Base-by-base conservation (phyloP, 2,113 vertebrate species). In the Dendropsophus ebraccatus region DNA sequence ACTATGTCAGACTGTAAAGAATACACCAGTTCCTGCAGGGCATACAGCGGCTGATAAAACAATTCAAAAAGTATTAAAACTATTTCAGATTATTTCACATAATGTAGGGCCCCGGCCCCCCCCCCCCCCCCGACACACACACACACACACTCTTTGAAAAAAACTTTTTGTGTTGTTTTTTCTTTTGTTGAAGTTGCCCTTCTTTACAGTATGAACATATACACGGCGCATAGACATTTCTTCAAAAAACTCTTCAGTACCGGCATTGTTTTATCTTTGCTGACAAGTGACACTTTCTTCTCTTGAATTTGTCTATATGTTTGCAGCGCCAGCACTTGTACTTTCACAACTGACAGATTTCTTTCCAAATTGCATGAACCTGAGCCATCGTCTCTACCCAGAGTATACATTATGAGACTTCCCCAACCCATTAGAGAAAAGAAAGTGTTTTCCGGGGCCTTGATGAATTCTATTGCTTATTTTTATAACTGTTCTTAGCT, bases 381-480 rank as follows among this genome's bases (percentile, higher is more conserved):
- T 70, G 35, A 41, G 32, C 9, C 35, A 41, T 70, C 41, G 67
- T 70, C 67, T 41, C 7, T 23, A 41, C 12, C 67, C 67, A 70
- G 67, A 41, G 67, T 12, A 70, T 70, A 70, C 35, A 70, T 70
- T 70, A 70, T 70, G 17, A 70, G 67, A 37, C 67, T 70, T 70
- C 67, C 67, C 41, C 67, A 70, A 70, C 32, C 67, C 67, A 70
- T 70, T 70, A 70, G 67, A 70, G 67, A 30, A 70, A 70, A 70
- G 32, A 70, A 41, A 37, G 1, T 70, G 19, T 70, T 21, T 41
- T 70, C 19, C 19, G 1, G 35, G 67, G 32, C 35, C 32, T 23
- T 70, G 67, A 70, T 70, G 67, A 70, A 70, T 70, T 70, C 35
- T 37, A 21, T 70, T 70, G 67, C 67, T 70, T 70, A 70, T 70